Base-by-base conservation (phyloP, 2,797 vertebrate species). In the Labroides dimidiatus region DNA sequence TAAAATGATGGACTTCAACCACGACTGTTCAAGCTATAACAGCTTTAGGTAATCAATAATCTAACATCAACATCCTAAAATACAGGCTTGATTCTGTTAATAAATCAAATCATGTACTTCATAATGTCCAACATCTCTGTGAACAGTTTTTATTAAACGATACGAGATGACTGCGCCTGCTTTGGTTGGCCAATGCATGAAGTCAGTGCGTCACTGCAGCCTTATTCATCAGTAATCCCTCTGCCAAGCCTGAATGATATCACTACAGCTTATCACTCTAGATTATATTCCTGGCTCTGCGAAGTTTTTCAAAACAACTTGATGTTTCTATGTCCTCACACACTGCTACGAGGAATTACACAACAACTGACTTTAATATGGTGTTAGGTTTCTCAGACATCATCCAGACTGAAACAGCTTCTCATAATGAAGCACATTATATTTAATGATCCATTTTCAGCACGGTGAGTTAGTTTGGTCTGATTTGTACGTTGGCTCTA, bases 231-330 rank as follows among this genome's bases (percentile, higher is more conserved):
- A 10, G 48, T 20, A 47, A 7, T 56, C 41, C 47, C 13, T 16
- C 50, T 24, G 56, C 16, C 58, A 43, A 43, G 58, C 1, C 58
- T 50, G 45, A 16, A 60, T 51, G 41, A 81, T 39, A 43, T 51
- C 24, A 65, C 16, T 58, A 24, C 47, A 59, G 10, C 44, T 53
- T 27, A 70, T 75, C 48, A 33, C 2, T 57, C 24, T 27, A 8
- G 42, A 69, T 51, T 17, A 53, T 43, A 33, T 7, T 5, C 58
- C 54, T 52, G 55, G 64, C 17, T 13, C 27, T 13, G 12, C 21
- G 24, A 12, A 58, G 39, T 43, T 23, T 58, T 77, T 48, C 47
- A 3, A 69, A 73, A 15, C 14, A 21, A 27, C 47, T 60, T 60
- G 49, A 58, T 60, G n/a, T 37, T 65, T 43, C 54, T 44, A 8